Base-by-base conservation (phyloP, 1,140 invertebrate species). In the Euwallacea fornicatus region DNA sequence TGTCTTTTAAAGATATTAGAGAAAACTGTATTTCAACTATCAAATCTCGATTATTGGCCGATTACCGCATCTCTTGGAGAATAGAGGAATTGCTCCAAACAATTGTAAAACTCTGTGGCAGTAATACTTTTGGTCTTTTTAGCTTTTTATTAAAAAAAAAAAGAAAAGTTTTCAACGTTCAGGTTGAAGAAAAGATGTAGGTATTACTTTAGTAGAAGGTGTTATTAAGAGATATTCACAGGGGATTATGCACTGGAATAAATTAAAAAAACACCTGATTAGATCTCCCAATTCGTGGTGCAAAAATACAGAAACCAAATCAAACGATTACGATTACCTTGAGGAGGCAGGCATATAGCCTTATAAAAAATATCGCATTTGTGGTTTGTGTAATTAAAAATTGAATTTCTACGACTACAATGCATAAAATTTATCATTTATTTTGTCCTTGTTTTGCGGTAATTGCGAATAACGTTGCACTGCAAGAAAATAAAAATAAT, bases 331-430 rank as follows among this genome's bases (percentile, higher is more conserved):
- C 13, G 16, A 43, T 43, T 42, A 61, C 54, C 54, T 56, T 56
- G 54, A 58, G 55, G 41, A 61, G 42, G 8, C 10, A 61, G 8
- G 41, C 42, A 42, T 33, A 43, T 10, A 15, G 42, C 8, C 15
- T 10, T 41, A 61, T 41, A 61, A 42, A 41, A 11, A 9, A 42
- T 42, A 41, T 61, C 63, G 55, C 53, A 70, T 74, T 74, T 71
- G 73, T 55, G 73, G 69, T 66, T 42, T 50, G 11, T n/a, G 59
- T 64, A 67, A 74, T 74, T 74, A 71, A 74, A 74, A 74, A 74
- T 71, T 53, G 53, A 56, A 71, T 71, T 74, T 74, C 65, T 74
- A 53, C 66, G 71, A 74, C 71, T 74, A 74, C 67, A 16, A 66
- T 61, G 73, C 73, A 71, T 74, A 69, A 71, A 74, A 74, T 74